Base-by-base conservation (phyloP, 1,140 invertebrate genomes). In the Drosophila nikananu region DNA sequence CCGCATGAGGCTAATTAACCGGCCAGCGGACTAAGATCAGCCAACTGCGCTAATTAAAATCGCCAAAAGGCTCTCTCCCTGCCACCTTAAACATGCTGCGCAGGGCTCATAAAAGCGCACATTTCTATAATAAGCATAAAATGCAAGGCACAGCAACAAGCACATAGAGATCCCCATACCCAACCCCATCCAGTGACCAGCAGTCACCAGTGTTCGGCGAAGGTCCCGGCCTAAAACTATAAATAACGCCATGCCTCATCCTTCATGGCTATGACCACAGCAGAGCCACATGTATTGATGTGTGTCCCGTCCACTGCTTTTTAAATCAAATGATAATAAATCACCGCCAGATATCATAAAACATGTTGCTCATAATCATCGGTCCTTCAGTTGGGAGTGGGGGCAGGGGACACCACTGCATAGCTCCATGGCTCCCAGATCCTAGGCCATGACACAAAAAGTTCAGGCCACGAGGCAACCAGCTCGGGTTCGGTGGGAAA, bases 251-350 rank as follows among this genome's bases (percentile, higher is more conserved):
- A 72, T 84, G 79, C 62, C 62, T 71, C 63, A 51, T 55, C 52
- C 52, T 55, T 9, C 55, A 35, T 25, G 72, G 75, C 83, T 58
- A 25, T 55, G 64, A 51, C 72, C 48, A 27, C 48, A 51, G 49
- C 60, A 52, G 51, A 57, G 74, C 39, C 77, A 76, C 49, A 79
- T 71, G 60, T 90, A 89, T 89, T 89, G 84, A 89, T 90, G 84
- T 90, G 84, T 84, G 84, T 87, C 86, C 80, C 83, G 87, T 89
- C 90, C 80, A 83, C 83, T 92, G 91, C 91, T 92, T 91, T 91
- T 92, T 92, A 92, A 92, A 92, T 92, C 91, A 92, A 92, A 92
- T 92, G 91, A 92, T 92, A 92, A 92, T 92, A 92, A 92, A 92
- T 92, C 91, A 92, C 91, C 86, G 79, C 68, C 83, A 92, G 91